Conservation (phyloP, 1,140 invertebrate genomes). For the Sitodiplosis mosellana region DNA sequence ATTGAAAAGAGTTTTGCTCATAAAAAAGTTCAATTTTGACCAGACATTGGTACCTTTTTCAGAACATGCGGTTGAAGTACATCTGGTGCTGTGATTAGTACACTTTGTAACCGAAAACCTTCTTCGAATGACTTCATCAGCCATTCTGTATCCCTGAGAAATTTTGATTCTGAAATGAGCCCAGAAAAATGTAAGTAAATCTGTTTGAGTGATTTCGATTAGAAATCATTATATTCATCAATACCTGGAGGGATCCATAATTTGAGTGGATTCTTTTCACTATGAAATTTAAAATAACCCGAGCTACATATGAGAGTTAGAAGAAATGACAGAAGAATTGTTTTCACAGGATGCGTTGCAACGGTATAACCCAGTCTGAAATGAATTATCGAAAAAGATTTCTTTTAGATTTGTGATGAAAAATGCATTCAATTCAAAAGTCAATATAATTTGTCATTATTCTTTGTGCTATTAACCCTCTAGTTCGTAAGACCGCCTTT, state of each 20-base stretch:
- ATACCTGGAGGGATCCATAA: constrained; percentile 42
- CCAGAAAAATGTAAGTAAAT: too few relatives aligned
- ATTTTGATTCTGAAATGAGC: constrained; percentile 36
- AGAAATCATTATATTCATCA: neutral
- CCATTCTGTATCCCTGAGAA: constrained; percentile 49
- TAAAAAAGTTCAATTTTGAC: neutral
- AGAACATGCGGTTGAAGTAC: constrained; percentile 9
- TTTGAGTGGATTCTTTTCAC: constrained; percentile 47
- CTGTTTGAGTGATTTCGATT: neutral
- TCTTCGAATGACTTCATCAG: constrained; percentile 44
- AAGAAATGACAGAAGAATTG: neutral
- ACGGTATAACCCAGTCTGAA: neutral
- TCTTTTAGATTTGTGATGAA: too few relatives aligned
- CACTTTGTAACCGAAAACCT: constrained; percentile 37
- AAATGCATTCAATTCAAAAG: too few relatives aligned
- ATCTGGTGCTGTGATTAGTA: constrained; percentile 44
- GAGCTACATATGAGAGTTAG: neutral
- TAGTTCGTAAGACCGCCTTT: too few relatives aligned
- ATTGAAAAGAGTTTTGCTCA: too few relatives aligned
- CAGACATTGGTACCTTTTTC: constrained; percentile 6
- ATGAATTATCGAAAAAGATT: too few relatives aligned
- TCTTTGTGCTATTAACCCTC: too few relatives aligned
- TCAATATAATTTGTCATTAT: too few relatives aligned
- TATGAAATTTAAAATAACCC: constrained; percentile 36
- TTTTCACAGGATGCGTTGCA: neutral